Evolutionary conservation across 2,888 invertebrate genomes (phyloP), one percentile per base, ranked within the genome.

Genomic region (Ceramica pisi): DNA sequence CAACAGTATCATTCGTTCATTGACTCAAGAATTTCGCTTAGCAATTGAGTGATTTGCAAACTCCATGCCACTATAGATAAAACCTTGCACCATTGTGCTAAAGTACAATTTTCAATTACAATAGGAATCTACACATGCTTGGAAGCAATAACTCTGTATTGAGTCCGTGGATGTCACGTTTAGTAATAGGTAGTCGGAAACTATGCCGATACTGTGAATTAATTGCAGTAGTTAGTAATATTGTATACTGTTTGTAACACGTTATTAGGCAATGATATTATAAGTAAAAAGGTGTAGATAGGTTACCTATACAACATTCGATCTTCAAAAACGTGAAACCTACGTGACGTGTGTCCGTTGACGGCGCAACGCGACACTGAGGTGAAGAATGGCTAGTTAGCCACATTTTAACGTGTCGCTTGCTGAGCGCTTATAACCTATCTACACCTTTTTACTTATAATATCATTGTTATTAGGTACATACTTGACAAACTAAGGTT

Each of bases 101-200:
- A 23, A 63, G 60, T 69, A 50, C 26, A 51, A n/a, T 10, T 53
- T 67, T 60, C 46, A 48, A 63, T 53, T 46, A 57, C 16, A 60
- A 48, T 53, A 44, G 21, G n/a, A 56, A 46, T 71, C 51, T 55
- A 69, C 67, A 82, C 80, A 87, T 84, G 81, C 67, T 84, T 71
- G 65, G 26, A 75, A 80, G 81, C 83, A 88, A 88, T 84, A 79
- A 67, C 66, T 81, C 66, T 82, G 75, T 78, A 80, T 80, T 78
- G 86, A 83, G 84, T 86, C 78, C 69, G 75, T 82, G 80, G 78
- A 83, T 81, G 87, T 86, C 82, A 78, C 65, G 70, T 82, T 78
- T 72, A 69, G 78, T 75, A 75, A 71, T 75, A 77, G 68, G 71
- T 69, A 82, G 70, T 75, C 59, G 31, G 44, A 75, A 86, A 87